Evolutionary conservation across 1,140 invertebrate species (phyloP).

Genomic region (Bombus turneri): DNA sequence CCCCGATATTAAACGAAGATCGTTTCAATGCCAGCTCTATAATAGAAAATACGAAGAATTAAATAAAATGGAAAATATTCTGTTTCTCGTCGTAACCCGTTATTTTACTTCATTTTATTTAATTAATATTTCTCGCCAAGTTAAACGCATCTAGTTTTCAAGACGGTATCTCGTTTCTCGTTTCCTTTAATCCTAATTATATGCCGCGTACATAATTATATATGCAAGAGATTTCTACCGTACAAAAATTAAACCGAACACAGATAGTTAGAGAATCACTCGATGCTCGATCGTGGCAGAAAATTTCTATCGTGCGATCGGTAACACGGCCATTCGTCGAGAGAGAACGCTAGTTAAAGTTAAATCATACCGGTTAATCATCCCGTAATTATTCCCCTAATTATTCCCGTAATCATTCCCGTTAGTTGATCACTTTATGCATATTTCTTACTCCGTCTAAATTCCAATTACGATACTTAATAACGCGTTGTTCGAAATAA

Average conservation of each 20-base stretch:
- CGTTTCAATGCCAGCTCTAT: not conserved
- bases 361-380: not conserved
- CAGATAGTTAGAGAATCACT: too few species aligned
- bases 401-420: not conserved
- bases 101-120: not conserved
- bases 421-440: not conserved
- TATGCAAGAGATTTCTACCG: not conserved
- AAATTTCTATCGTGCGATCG: not conserved
- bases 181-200: too few species aligned
- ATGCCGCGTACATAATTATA: too few species aligned
- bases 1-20: slow-evolving; percentile 8
- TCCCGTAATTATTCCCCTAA: not conserved
- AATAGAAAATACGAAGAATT: not conserved
- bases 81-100: not conserved
- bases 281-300: too few species aligned
- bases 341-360: too few species aligned
- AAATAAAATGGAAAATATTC: too few species aligned
- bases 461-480: not conserved
- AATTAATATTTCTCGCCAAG: not conserved
- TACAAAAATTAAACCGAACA: not conserved
- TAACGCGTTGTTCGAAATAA: not conserved
- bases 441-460: not conserved
- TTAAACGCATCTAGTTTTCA: not conserved
- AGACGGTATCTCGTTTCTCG: not conserved
- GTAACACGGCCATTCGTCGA: not conserved